A percentile compares a stretch with the other conserved stretches of the same genome.
phyloP scores from a whole-genome alignment of 2,888 invertebrate genomes.

The Chrysolina oricalcia region DNA sequence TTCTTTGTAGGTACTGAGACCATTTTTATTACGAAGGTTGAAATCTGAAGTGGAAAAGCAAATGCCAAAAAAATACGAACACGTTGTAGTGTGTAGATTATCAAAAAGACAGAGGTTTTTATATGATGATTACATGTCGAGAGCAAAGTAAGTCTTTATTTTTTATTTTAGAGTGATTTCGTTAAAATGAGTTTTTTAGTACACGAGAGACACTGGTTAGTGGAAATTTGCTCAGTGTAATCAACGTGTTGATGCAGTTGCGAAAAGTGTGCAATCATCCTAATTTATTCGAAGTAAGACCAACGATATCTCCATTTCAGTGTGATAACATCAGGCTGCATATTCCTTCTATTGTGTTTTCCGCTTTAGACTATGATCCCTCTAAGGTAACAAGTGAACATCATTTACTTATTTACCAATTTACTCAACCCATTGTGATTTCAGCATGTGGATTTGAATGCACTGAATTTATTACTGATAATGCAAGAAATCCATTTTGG shows the following conservation, averaged over 20 bases:
- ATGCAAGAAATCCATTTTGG: constrained; percentile 81
- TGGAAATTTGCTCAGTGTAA: constrained; percentile 95
- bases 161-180: constrained; percentile 12
- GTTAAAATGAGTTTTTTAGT: constrained; percentile 72
- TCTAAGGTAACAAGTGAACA: constrained; percentile 75
- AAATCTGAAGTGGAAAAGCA: constrained; percentile 98
- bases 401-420: constrained; percentile 35
- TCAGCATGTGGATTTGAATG: constrained; percentile 79
- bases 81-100: constrained; percentile 93
- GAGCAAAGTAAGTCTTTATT: constrained; percentile 84
- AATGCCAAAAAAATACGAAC: constrained; percentile 97
- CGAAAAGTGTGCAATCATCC: constrained; percentile 99
- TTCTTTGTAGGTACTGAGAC: constrained; percentile 84
- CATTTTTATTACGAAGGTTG: constrained; percentile 92
- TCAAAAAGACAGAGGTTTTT: constrained; percentile 97
- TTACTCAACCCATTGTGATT: constrained; percentile 37
- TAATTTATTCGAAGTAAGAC: constrained; percentile 96
- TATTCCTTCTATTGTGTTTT: constrained; percentile 83
- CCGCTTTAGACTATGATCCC: constrained; percentile 82
- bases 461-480: constrained; percentile 78
- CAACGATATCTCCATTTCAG: constrained; percentile 94
- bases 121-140: constrained; percentile 99
- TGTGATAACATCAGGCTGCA: constrained; percentile 83
- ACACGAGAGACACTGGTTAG: constrained; percentile 94
- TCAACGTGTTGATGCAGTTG: constrained; percentile 97